These are phyloP conservation scores for Lates japonicus DNA, from an alignment of 2,797 vertebrate species.

Conservation along the genomic window DNA sequence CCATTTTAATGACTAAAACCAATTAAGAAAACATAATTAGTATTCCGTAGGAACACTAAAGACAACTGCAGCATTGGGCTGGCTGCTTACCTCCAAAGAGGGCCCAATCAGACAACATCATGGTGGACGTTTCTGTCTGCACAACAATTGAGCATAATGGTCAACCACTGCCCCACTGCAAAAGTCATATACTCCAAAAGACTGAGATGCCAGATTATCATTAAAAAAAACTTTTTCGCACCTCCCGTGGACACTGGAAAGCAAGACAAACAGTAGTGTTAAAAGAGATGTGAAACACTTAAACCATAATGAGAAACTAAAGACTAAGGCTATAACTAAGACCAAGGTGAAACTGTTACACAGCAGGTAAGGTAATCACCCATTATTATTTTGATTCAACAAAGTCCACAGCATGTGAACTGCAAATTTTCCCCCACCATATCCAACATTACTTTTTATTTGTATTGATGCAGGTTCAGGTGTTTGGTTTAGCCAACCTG, in stretches of 20 bases:
- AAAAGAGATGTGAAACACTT: slow-evolving; percentile 29
- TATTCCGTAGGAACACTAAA: slow-evolving; percentile 62
- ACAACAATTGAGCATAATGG: neutral
- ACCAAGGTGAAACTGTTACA: neutral
- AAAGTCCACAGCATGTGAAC: neutral
- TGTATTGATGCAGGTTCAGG: neutral
- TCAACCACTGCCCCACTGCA: neutral
- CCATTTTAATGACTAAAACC: slow-evolving; percentile 73
- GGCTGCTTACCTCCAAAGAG: slow-evolving; percentile 53
- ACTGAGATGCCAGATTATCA: slow-evolving; percentile 25
- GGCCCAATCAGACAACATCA: slow-evolving; percentile 38
- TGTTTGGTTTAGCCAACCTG: neutral
- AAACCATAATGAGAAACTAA: slow-evolving; percentile 23
- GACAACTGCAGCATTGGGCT: slow-evolving; percentile 23
- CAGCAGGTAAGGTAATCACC: neutral
- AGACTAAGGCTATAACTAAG: neutral
- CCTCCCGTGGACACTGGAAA: slow-evolving; percentile 29
- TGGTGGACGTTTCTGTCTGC: neutral
- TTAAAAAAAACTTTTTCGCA: slow-evolving; percentile 34
- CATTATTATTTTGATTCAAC: neutral
- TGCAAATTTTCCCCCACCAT: neutral
- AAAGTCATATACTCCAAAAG: slow-evolving; percentile 26
- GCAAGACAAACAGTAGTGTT: neutral
- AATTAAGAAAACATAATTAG: slow-evolving; percentile 78
- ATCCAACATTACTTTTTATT: neutral